Evolutionary conservation across 1,140 invertebrate genomes (phyloP).

Genomic region (Cotesia typhae): DNA sequence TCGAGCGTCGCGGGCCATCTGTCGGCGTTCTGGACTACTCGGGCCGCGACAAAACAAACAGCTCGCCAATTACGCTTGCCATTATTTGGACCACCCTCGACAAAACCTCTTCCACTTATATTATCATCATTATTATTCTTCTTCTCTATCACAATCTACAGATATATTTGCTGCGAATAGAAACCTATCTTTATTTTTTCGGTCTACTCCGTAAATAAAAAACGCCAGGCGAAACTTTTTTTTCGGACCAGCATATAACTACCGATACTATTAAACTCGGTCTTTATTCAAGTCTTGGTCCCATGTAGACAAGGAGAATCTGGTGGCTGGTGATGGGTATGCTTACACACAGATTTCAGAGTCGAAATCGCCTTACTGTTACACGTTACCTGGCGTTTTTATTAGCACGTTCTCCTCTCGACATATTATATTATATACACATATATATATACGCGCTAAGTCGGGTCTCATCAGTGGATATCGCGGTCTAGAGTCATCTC

Average conservation of each 20-base stretch:
- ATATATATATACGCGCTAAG: not conserved
- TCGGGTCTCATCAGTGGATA: no score
- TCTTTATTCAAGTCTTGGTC: constrained; percentile 26
- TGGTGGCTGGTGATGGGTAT: not conserved
- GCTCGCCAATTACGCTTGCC: constrained; percentile 58
- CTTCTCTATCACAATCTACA: constrained; percentile 10
- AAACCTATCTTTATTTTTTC: constrained; percentile 15
- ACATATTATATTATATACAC: constrained; percentile 4
- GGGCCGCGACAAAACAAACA: constrained; percentile 59
- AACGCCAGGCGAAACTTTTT: not conserved
- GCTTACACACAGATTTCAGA: constrained; percentile 32
- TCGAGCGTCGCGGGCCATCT: constrained; percentile 38
- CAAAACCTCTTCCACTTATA: constrained; percentile 48
- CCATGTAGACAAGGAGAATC: no score
- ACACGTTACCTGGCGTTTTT: constrained; percentile 37
- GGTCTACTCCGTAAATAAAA: not conserved
- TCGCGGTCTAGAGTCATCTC: no score
- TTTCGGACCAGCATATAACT: not conserved
- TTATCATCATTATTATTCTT: constrained; percentile 39
- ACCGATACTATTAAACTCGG: not conserved
- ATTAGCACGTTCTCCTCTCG: constrained; percentile 31
- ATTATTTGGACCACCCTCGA: constrained; percentile 54
- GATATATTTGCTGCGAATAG: not conserved
- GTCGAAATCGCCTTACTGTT: constrained; percentile 21
- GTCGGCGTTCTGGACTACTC: constrained; percentile 41